These are phyloP conservation scores for Hylaeus volcanicus DNA, from an alignment of 1,140 invertebrate genomes.

Conservation along the genomic window DNA sequence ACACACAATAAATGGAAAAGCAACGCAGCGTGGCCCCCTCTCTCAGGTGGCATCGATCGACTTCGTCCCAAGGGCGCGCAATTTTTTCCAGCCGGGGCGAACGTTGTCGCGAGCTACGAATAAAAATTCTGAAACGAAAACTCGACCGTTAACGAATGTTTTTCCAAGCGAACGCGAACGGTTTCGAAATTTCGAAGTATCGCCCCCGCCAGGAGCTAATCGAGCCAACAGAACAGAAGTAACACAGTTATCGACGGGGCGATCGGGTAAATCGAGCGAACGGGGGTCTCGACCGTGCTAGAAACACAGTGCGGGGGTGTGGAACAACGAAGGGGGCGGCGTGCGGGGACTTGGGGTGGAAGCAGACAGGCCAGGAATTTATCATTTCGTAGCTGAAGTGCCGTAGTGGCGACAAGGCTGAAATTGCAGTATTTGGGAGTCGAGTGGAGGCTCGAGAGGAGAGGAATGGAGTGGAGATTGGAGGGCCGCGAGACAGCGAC, in stretches of 20 bases:
- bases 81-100: neutral
- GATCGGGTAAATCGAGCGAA: slow-evolving; percentile 56
- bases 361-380: slow-evolving; percentile 63
- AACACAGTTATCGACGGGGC: slow-evolving; percentile 35
- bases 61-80: neutral
- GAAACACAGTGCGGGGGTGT: slow-evolving; percentile 34
- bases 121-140: no score
- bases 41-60: neutral
- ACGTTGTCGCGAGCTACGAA: no score
- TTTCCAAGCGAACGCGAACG: no score
- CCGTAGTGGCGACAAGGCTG: slow-evolving; percentile 69
- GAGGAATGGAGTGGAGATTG: slow-evolving; percentile 64
- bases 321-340: neutral
- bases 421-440: slow-evolving; percentile 73
- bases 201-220: neutral
- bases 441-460: slow-evolving; percentile 63
- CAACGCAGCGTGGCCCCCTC: no score
- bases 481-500: slow-evolving; percentile 56
- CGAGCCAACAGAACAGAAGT: slow-evolving; percentile 39
- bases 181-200: no score
- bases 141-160: no score
- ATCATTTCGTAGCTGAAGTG: slow-evolving; percentile 72
- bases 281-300: slow-evolving; percentile 38
- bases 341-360: neutral
- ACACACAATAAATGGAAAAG: no score